Evolutionary conservation across 2,113 vertebrate species (phyloP), one percentile per base, ranked within the genome.

Genomic region (Trichechus manatus): DNA sequence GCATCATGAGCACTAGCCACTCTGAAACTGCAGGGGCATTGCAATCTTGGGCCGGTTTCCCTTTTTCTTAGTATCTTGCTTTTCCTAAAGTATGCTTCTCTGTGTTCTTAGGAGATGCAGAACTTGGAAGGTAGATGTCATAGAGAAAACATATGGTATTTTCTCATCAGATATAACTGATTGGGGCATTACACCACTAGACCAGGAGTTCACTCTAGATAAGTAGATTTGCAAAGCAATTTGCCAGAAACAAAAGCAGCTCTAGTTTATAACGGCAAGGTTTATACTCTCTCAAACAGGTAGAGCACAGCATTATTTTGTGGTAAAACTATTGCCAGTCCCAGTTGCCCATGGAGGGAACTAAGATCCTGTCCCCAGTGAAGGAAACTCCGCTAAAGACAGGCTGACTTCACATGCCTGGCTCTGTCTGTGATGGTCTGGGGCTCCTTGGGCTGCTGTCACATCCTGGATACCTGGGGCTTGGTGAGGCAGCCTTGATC

Each of bases 181-280:
- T 59, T 31, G 59, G 14, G 61, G 42, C 5, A 1, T 59, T 20
- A 29, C 0, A 81, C 36, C 33, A 20, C 39, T 56, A 27, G 50
- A 39, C 36, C 44, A 74, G 42, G 17, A 47, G 63, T 33, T 84
- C 87, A 83, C n/a, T 14, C 31, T 47, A 39, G 44, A 20, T 82
- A 82, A 63, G 72, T 79, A 33, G 13, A 90, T 53, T 36, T 63
- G 29, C 80, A 97, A 95, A 93, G 39, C 47, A 91, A 27, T 79
- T 80, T 82, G 79, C 66, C 22, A 63, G 95, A 86, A 91, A 39
- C 8, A 29, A 66, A n/a, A 29, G 29, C 9, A 53, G 8, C 20
- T 39, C 25, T 61, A 9, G 47, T 82, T 63, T 89, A 61, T 39
- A 66, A 50, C 27, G 59, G 19, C n/a, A 80, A 77, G 29, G 22